A percentile compares a stretch with the other conserved stretches of the same genome.
Conservation (phyloP, 1,140 invertebrate species). For the Anastrepha ludens region DNA sequence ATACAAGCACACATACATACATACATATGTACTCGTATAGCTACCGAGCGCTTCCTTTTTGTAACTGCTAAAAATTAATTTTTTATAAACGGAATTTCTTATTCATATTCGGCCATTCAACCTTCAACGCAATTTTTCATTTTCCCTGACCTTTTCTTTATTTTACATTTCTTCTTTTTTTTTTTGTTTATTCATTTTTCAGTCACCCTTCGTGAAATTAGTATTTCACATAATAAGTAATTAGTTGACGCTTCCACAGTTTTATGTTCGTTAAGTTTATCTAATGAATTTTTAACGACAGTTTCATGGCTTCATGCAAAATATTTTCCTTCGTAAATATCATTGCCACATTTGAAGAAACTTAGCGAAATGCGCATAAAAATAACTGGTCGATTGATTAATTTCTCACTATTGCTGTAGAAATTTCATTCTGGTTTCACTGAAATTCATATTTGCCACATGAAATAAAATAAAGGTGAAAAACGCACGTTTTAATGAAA, state of each 20-base stretch:
- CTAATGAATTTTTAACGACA: slow-evolving; percentile 3
- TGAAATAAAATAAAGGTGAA: no score
- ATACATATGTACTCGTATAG: no score
- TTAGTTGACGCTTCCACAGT: neutral
- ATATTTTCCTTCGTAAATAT: slow-evolving; percentile 1
- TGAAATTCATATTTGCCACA: no score
- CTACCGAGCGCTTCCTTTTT: no score
- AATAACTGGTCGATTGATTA: no score
- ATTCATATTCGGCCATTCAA: neutral
- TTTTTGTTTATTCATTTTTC: no score
- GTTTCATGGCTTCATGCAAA: neutral
- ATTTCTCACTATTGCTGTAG: no score
- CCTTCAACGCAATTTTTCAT: neutral
- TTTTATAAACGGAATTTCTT: neutral
- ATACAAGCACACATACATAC: neutral
- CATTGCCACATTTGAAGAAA: neutral
- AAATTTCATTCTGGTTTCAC: no score
- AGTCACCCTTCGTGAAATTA: neutral
- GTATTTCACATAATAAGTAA: slow-evolving; percentile 37
- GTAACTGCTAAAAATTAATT: no score
- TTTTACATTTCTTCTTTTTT: neutral
- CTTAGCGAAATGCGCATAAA: no score
- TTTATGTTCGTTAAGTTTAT: neutral
- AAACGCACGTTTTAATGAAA: no score
- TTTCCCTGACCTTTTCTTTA: neutral